A percentile compares a stretch with the other conserved stretches of the same genome.
phyloP scores from a whole-genome alignment of 1,140 invertebrate species.

The Drosophila auraria region DNA sequence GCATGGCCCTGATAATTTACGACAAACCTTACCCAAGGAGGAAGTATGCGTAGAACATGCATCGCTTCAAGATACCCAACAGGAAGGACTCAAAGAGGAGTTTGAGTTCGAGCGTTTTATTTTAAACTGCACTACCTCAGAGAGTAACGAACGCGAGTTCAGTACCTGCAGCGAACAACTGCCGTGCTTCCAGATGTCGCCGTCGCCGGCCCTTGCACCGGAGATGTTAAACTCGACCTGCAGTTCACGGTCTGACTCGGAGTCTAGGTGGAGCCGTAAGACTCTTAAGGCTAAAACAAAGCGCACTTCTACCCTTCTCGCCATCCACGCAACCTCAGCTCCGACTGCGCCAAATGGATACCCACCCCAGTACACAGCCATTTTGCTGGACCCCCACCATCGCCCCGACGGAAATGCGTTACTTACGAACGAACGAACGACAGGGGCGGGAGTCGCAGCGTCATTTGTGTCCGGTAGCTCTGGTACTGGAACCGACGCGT shows the following conservation, averaged over 20 bases:
- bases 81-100: slow-evolving; percentile 38
- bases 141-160: slow-evolving; percentile 73
- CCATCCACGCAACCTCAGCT: slow-evolving; percentile 11
- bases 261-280: slow-evolving; percentile 62
- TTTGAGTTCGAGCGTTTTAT: slow-evolving; percentile 71
- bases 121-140: slow-evolving; percentile 67
- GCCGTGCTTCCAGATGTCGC: neutral
- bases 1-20: too few relatives aligned
- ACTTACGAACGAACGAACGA: slow-evolving; percentile 38
- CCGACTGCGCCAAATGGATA: slow-evolving; percentile 22
- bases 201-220: neutral
- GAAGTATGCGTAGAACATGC: slow-evolving; percentile 11
- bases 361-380: slow-evolving; percentile 74
- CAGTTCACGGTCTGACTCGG: slow-evolving; percentile 54
- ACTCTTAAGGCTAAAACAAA: slow-evolving; percentile 55
- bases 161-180: slow-evolving; percentile 64
- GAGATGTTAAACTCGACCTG: slow-evolving; percentile 63
- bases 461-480: slow-evolving; percentile 47
- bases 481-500: slow-evolving; percentile 24
- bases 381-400: slow-evolving; percentile 64
- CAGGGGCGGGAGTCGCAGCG: slow-evolving; percentile 41
- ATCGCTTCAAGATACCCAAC: slow-evolving; percentile 36
- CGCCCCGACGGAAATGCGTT: slow-evolving; percentile 29
- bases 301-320: slow-evolving; percentile 35
- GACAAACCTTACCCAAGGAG: slow-evolving; percentile 11